Conservation (phyloP, 2,797 vertebrate species). For the Manis crassicaudata region DNA sequence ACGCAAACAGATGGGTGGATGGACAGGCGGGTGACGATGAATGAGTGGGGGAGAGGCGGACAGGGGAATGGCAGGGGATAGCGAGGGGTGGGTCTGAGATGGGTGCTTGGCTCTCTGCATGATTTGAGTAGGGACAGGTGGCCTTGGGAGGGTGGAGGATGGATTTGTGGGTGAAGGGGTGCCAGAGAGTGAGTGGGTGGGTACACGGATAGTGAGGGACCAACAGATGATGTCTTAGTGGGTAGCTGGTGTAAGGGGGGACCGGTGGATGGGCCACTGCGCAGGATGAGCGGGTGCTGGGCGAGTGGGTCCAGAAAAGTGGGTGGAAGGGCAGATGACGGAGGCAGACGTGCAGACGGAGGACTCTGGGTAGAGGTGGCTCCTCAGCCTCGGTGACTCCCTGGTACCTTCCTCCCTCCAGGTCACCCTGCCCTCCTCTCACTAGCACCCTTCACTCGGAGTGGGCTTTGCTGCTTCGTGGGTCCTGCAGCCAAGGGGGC, state of each 20-base stretch:
- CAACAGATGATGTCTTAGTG: fast-evolving
- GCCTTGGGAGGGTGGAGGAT: neutral
- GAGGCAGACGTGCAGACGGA: fast-evolving
- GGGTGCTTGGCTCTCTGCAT: neutral
- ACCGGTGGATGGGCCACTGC: neutral
- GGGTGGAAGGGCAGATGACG: neutral
- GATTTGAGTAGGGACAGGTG: neutral
- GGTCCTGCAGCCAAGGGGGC: too few relatives aligned
- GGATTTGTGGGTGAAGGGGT: neutral
- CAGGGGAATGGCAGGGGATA: neutral
- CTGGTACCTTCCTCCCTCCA: neutral
- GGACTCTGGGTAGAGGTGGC: neutral
- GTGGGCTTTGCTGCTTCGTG: neutral
- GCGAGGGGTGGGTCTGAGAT: too few relatives aligned
- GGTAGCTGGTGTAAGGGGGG: neutral
- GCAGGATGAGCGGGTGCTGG: neutral
- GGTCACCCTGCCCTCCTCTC: neutral
- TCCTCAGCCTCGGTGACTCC: neutral
- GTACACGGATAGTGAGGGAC: neutral
- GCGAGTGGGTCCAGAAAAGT: fast-evolving
- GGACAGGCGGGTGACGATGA: neutral
- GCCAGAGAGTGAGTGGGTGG: neutral
- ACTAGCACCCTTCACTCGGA: neutral
- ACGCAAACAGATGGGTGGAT: neutral
- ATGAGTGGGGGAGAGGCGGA: neutral